Evolutionary conservation across 1,140 invertebrate genomes (phyloP).

Genomic region (Ruditapes philippinarum): DNA sequence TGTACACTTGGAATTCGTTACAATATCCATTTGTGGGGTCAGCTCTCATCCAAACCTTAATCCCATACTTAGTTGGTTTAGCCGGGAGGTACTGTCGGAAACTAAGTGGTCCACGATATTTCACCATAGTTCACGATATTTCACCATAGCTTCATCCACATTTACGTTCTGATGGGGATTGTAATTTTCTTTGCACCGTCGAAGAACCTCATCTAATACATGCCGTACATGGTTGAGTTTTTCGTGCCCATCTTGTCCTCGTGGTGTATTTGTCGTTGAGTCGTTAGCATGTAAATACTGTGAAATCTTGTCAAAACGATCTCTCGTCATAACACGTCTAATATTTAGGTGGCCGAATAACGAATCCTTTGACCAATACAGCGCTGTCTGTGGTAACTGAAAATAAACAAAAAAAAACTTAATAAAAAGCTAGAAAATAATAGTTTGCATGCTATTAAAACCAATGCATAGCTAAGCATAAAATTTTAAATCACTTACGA

Average conservation of each 20-base stretch:
- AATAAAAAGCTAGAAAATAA: too few species aligned
- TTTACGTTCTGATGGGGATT: slow-evolving; percentile 34
- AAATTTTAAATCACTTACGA: too few species aligned
- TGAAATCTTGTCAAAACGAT: slow-evolving; percentile 26
- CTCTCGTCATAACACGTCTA: slow-evolving; percentile 13
- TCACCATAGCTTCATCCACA: slow-evolving; percentile 64
- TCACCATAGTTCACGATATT: slow-evolving; percentile 41
- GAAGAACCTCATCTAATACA: not conserved
- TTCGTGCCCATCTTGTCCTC: slow-evolving; percentile 14
- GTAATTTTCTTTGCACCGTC: not conserved
- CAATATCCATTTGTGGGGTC: slow-evolving; percentile 53
- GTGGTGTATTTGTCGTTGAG: not conserved
- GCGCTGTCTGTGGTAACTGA: too few species aligned
- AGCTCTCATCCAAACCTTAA: slow-evolving; percentile 62
- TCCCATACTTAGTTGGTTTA: slow-evolving; percentile 63
- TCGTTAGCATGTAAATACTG: slow-evolving; percentile 41
- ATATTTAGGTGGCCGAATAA: not conserved
- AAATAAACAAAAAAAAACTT: too few species aligned
- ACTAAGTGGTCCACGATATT: slow-evolving; percentile 42
- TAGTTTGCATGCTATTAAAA: too few species aligned
- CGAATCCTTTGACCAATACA: too few species aligned
- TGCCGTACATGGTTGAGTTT: not conserved
- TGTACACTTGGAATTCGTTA: slow-evolving; percentile 42
- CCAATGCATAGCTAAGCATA: too few species aligned
- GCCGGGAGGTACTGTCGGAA: slow-evolving; percentile 63